These are phyloP conservation scores for Clytia hemisphaerica DNA, from an alignment of 30 jellyfish, hydroid and myxozoan species.

Conservation along the genomic window DNA sequence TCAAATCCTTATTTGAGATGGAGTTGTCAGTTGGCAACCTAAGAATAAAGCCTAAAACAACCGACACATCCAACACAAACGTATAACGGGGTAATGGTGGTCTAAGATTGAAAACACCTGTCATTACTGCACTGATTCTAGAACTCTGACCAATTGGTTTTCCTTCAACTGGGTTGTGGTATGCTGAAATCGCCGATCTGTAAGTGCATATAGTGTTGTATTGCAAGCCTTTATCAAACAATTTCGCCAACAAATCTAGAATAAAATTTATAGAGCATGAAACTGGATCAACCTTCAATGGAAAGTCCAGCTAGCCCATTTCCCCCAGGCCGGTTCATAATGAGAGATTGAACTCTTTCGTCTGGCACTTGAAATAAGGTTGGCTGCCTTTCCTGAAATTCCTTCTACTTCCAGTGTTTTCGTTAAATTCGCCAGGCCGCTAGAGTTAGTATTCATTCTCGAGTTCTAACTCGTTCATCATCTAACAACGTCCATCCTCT, in stretches of 20 bases:
- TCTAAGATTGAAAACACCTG: slow-evolving; percentile 13
- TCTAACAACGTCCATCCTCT: too few species aligned
- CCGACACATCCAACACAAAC: too few species aligned
- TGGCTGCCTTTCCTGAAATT: too few species aligned
- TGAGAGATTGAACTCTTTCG: neutral
- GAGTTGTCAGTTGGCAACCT: too few species aligned
- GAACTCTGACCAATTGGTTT: slow-evolving; percentile 9
- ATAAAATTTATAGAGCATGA: slow-evolving; percentile 10
- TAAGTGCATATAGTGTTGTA: slow-evolving; percentile 1
- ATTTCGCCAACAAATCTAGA: neutral
- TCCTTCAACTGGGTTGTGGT: too few species aligned
- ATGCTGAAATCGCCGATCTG: slow-evolving; percentile 16
- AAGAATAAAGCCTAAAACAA: too few species aligned
- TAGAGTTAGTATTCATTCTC: neutral
- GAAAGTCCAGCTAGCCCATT: neutral
- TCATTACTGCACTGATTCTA: neutral
- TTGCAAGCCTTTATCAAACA: neutral
- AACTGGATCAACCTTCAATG: slow-evolving; percentile 9
- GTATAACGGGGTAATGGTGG: too few species aligned
- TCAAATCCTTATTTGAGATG: too few species aligned
- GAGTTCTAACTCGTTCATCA: neutral
- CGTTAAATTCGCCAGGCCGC: slow-evolving; percentile 24
- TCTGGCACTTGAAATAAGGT: slow-evolving; percentile 1
- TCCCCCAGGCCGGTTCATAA: slow-evolving; percentile 18
- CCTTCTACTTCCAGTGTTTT: slow-evolving; percentile 5